Conservation (phyloP, 2,888 invertebrate genomes). For the Liopterus haemorrhoidalis region DNA sequence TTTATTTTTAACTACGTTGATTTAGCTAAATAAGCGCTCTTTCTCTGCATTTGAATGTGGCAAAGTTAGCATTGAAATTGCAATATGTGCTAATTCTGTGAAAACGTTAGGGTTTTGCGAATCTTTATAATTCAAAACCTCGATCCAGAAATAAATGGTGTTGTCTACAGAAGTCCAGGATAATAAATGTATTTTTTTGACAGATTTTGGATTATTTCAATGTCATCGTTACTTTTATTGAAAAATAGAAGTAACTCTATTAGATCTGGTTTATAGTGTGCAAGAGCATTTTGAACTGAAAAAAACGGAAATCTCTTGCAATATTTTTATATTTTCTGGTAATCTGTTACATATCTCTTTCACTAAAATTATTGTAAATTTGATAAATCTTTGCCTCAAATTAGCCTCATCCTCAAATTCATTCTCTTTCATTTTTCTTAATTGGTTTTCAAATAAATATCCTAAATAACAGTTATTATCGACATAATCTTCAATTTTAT, state of each 20-base stretch:
- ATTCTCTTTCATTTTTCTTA: slow-evolving; percentile 6
- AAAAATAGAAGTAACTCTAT: too few species aligned
- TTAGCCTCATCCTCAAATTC: background rate
- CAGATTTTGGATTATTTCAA: too few species aligned
- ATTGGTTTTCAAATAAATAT: slow-evolving; percentile 11
- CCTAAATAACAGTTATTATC: slow-evolving; percentile 17
- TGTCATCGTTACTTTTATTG: too few species aligned
- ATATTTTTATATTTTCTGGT: slow-evolving; percentile 3
- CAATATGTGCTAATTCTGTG: too few species aligned
- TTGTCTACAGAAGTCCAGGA: too few species aligned
- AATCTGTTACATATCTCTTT: background rate
- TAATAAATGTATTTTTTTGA: too few species aligned
- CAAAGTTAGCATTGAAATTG: slow-evolving; percentile 8
- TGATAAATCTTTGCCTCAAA: background rate
- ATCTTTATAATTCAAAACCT: too few species aligned
- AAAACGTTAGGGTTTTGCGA: too few species aligned
- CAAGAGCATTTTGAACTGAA: background rate
- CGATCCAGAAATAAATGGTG: too few species aligned
- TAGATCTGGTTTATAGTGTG: background rate
- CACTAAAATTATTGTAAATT: background rate
- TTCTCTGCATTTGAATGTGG: slow-evolving; percentile 25
- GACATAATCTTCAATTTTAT: slow-evolving; percentile 7
- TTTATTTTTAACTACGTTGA: slow-evolving; percentile 27
- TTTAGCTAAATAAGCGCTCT: slow-evolving; percentile 24
- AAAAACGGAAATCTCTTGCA: slow-evolving; percentile 3